These are phyloP conservation scores for Drosophila pectinifera DNA, from an alignment of 1,140 invertebrate genomes.

Conservation along the genomic window DNA sequence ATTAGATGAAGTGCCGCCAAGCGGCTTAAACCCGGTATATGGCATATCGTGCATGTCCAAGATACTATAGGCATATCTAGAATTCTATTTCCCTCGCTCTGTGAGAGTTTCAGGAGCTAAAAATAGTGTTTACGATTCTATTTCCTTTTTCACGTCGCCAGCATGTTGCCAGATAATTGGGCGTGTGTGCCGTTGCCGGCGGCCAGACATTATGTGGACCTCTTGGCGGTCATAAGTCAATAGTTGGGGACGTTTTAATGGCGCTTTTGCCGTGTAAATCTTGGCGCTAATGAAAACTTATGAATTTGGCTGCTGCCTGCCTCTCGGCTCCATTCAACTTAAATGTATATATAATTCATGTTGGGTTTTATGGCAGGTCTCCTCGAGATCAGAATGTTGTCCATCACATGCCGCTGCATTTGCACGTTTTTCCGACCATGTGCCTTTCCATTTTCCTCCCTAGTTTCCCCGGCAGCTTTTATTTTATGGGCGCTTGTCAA, in stretches of 20 bases:
- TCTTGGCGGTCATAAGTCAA: conserved; percentile 74
- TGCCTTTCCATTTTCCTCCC: background rate
- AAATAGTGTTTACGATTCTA: conserved; percentile 74
- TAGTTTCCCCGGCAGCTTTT: conserved; percentile 4
- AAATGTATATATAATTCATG: conserved; percentile 55
- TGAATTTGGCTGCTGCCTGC: conserved; percentile 40
- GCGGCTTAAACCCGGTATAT: conserved; percentile 2
- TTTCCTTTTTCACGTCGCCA: conserved; percentile 58
- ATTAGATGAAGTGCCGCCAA: conserved; percentile 28
- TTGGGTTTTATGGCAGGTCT: conserved; percentile 26
- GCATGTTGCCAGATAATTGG: conserved; percentile 57
- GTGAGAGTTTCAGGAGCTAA: conserved; percentile 50
- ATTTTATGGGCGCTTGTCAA: conserved; percentile 18
- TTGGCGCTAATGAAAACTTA: conserved; percentile 76
- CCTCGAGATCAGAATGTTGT: conserved; percentile 18
- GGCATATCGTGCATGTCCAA: background rate
- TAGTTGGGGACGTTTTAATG: conserved; percentile 80
- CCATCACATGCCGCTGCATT: conserved; percentile 31
- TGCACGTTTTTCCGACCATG: conserved; percentile 15
- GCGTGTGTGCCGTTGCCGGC: conserved; percentile 14
- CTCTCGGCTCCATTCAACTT: conserved; percentile 28
- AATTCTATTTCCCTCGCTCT: conserved; percentile 10
- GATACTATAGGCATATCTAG: background rate
- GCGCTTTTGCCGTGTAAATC: conserved; percentile 38
- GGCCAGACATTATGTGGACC: conserved; percentile 6